Conservation (phyloP, 2,888 invertebrate species). For the Hipparchia sbordonii region DNA sequence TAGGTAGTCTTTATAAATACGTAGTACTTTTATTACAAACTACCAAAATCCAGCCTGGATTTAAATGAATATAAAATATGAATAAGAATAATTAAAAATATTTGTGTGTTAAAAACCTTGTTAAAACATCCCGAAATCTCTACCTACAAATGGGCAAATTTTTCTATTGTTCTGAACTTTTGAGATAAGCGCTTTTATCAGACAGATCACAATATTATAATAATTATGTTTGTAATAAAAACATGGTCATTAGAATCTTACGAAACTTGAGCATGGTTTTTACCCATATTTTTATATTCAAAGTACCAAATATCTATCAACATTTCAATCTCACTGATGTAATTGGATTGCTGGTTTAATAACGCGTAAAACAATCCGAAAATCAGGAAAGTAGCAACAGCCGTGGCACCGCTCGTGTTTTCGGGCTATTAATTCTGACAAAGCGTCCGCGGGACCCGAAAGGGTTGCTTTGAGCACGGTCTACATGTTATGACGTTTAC, state of each 20-base stretch:
- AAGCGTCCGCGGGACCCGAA: constrained; percentile 67
- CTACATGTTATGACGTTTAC: constrained; percentile 71
- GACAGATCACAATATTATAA: too few relatives aligned
- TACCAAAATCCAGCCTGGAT: not conserved
- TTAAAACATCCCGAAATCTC: too few relatives aligned
- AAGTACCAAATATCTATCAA: constrained; percentile 34
- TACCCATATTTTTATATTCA: constrained; percentile 3
- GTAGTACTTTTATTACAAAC: not conserved
- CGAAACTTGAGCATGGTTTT: not conserved
- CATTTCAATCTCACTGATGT: constrained; percentile 66
- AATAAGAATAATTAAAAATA: too few relatives aligned
- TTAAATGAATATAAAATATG: not conserved
- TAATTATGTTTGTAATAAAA: not conserved
- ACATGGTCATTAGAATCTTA: not conserved
- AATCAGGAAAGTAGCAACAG: constrained; percentile 71
- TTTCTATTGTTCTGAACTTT: too few relatives aligned
- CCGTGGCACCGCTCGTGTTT: constrained; percentile 60
- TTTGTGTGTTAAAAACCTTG: too few relatives aligned
- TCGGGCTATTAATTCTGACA: constrained; percentile 80
- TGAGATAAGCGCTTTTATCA: too few relatives aligned
- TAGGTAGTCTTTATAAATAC: not conserved
- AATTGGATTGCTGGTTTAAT: constrained; percentile 80
- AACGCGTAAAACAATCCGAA: constrained; percentile 80
- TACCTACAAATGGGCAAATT: too few relatives aligned
- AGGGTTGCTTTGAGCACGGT: constrained; percentile 70